Evolutionary conservation across 30 jellyfish, hydroid and myxozoan species (phyloP), one percentile per base, ranked within the genome.

Genomic region (Chrysaora quinquecirrha): DNA sequence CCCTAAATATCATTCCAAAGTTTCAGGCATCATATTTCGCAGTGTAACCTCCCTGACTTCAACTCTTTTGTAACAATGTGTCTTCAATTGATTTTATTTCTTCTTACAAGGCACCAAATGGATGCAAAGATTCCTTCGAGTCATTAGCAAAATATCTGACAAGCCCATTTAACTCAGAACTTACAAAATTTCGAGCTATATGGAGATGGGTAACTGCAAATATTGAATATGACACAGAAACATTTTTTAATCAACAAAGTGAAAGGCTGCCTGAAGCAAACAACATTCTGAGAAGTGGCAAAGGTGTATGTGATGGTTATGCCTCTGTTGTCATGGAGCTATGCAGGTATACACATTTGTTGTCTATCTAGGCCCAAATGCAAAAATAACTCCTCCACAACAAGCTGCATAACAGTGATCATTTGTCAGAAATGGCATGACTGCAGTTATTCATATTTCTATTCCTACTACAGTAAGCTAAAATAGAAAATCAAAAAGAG

Each of bases 191-290:
- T 14, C 76, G 97, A 43, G 93, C 88, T 4, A 63, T 89, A 0
- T 89, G 97, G 97, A 64, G 75, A 18, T 89, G 97, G 97, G 86
- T 89, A 22, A 89, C 97, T 4, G 38, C 89, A 34, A 89, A 89
- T 62, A 81, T 89, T 46, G 66, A 66, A 22, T 84, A 89, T 52
- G 95, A 82, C 56, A 86, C 83, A 19, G 95, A 84, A 34, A 63
- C 89, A 27, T 81, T 48, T 64, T 81, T 89, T 48, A 60, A 71
- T 66, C 56, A 49, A 20, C 33, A 64, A 47, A 23, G 34, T 31
- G 58, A 75, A 49, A 48, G 25, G 16, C 74, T 20, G 25, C 27
- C 68, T 3, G 85, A 83, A 33, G 76, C 54, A 47, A 62, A 58
- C 20, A 50, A 66, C 65, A 75, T 64, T 29, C 73, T 86, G 48